Percentiles rank a stretch among this genome's conserved stretches.
These are phyloP conservation scores for Drosophila nigritarsus DNA, from an alignment of 2,888 invertebrate genomes.

Conservation along the genomic window DNA sequence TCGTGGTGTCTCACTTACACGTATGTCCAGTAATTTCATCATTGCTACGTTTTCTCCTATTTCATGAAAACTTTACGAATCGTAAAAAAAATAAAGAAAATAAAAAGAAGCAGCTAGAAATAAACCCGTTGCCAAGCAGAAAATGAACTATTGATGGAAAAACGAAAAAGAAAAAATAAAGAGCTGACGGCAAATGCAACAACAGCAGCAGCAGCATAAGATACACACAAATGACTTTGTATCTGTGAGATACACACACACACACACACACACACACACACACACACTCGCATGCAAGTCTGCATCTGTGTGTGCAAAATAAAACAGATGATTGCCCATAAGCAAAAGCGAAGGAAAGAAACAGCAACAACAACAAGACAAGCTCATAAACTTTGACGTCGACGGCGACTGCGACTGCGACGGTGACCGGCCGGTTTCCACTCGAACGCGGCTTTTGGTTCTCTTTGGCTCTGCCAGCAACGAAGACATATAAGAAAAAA, in stretches of 20 bases:
- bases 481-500: slow-evolving; percentile 58
- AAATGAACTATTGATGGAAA: slow-evolving; percentile 76
- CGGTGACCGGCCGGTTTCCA: slow-evolving; percentile 60
- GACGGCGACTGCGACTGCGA: slow-evolving; percentile 10
- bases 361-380: slow-evolving; percentile 34
- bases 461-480: slow-evolving; percentile 52
- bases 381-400: slow-evolving; percentile 42
- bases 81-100: slow-evolving; percentile 45
- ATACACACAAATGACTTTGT: slow-evolving; percentile 65
- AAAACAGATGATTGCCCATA: slow-evolving; percentile 80
- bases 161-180: slow-evolving; percentile 57
- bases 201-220: slow-evolving; percentile 71
- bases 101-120: slow-evolving; percentile 32
- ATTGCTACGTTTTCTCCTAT: slow-evolving; percentile 74
- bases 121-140: slow-evolving; percentile 77
- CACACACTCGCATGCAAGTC: slow-evolving; percentile 27
- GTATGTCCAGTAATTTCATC: slow-evolving; percentile 78
- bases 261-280: slow-evolving; percentile 16
- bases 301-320: slow-evolving; percentile 64
- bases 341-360: slow-evolving; percentile 66
- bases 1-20: slow-evolving; percentile 22
- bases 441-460: slow-evolving; percentile 53
- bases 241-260: slow-evolving; percentile 26
- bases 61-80: slow-evolving; percentile 67
- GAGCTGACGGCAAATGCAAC: slow-evolving; percentile 70